Conservation (phyloP, 2,797 vertebrate genomes). For the Acanthornis magna region DNA sequence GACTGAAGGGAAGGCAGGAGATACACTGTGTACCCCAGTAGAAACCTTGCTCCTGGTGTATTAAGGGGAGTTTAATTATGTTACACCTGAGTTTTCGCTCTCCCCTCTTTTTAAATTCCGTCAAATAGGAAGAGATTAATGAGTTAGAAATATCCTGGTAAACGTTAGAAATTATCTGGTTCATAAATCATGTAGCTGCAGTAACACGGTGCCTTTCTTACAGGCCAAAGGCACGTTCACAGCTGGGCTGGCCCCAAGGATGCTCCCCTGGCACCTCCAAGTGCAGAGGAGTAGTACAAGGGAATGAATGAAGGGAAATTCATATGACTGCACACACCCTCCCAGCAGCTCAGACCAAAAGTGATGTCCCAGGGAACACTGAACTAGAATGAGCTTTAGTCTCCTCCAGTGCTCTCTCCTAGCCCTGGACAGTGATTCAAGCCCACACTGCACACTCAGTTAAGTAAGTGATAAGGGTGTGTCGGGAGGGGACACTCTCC, state of each 20-base stretch:
- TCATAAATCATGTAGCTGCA: not conserved
- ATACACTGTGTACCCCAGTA: not conserved
- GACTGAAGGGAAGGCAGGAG: not conserved
- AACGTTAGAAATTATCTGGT: not conserved
- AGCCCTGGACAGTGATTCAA: not conserved
- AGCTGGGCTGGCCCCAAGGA: rapidly evolving
- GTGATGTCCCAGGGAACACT: too few relatives aligned
- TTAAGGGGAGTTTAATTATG: not conserved
- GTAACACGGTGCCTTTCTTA: not conserved
- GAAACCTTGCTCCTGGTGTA: rapidly evolving
- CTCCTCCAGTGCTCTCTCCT: not conserved
- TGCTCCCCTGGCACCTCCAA: not conserved
- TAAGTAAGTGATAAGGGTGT: not conserved
- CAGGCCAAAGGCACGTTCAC: not conserved
- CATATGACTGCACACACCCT: rapidly evolving
- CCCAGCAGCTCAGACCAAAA: not conserved
- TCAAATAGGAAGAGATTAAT: not conserved
- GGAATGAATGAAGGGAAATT: not conserved
- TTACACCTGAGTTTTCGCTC: not conserved
- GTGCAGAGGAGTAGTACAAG: rapidly evolving
- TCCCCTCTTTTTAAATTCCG: not conserved
- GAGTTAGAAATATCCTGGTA: not conserved
- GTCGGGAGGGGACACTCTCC: not conserved
- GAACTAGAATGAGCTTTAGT: not conserved
- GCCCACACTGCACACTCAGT: not conserved